Percentiles rank a stretch among this genome's conserved stretches.
phyloP scores from a whole-genome alignment of 2,888 invertebrate species.

The Himalopsyche kuldschensis region DNA sequence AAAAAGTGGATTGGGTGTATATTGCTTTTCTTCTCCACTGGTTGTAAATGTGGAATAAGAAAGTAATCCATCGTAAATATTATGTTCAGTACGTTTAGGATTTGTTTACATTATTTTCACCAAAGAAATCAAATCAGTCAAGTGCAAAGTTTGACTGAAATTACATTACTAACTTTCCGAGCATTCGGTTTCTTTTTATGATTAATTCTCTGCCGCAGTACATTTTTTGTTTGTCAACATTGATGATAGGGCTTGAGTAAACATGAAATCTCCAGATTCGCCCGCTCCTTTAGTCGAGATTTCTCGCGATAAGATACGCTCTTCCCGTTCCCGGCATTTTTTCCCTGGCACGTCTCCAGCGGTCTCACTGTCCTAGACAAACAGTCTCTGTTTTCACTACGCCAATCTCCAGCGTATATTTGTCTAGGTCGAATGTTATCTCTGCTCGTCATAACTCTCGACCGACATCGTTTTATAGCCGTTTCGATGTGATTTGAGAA shows the following conservation, averaged over 20 bases:
- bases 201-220: background rate
- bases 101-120: too few species aligned
- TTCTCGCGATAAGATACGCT: background rate
- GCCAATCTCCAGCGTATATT: background rate
- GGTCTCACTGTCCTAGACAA: background rate
- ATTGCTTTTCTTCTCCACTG: too few species aligned
- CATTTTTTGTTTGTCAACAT: background rate
- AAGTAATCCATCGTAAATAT: too few species aligned
- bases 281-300: background rate
- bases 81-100: too few species aligned
- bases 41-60: too few species aligned
- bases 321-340: background rate
- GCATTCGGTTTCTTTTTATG: background rate
- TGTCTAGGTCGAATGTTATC: background rate
- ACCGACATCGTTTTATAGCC: background rate
- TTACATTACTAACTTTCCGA: too few species aligned
- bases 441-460: background rate
- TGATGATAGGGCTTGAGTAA: background rate
- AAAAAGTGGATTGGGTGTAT: too few species aligned
- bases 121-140: too few species aligned
- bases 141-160: too few species aligned
- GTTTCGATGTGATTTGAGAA: background rate
- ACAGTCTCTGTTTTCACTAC: background rate
- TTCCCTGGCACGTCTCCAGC: background rate
- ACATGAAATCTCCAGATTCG: background rate